Conservation (phyloP, 2,113 vertebrate species). For the Cavia aperea region DNA sequence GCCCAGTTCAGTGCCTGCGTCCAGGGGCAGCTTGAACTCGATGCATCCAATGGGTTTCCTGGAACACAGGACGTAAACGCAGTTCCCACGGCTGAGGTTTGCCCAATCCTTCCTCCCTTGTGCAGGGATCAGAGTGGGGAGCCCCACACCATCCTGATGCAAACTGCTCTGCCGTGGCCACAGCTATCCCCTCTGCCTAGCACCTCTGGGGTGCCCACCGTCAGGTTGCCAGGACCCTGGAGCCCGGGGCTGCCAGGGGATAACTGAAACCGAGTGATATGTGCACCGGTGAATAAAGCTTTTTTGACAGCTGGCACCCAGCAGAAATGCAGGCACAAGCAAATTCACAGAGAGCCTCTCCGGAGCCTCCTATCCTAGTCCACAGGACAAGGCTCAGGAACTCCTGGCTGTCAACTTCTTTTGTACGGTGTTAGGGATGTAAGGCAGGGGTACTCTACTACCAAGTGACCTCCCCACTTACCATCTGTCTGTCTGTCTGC, state of each 20-base stretch:
- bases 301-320: not conserved
- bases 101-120: too few relatives aligned
- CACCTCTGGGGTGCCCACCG: not conserved
- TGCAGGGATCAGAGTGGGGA: not conserved
- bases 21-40: not conserved
- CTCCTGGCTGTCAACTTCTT: too few relatives aligned
- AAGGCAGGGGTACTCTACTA: not conserved
- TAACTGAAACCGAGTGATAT: too few relatives aligned
- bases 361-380: not conserved
- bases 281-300: not conserved
- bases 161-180: not conserved
- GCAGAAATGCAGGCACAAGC: not conserved
- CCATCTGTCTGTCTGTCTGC: not conserved
- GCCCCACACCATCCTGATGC: not conserved
- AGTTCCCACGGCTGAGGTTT: not conserved
- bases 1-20: not conserved
- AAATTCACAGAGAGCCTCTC: not conserved
- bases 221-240: not conserved
- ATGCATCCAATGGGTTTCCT: conserved; percentile 25
- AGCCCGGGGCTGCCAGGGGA: not conserved
- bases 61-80: not conserved
- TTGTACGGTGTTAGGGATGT: not conserved
- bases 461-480: not conserved
- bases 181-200: not conserved
- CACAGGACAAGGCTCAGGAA: not conserved